Percentiles rank a stretch among this genome's conserved stretches.
phyloP scores from a whole-genome alignment of 2,888 invertebrate species.

The Cryptosula pallasiana region DNA sequence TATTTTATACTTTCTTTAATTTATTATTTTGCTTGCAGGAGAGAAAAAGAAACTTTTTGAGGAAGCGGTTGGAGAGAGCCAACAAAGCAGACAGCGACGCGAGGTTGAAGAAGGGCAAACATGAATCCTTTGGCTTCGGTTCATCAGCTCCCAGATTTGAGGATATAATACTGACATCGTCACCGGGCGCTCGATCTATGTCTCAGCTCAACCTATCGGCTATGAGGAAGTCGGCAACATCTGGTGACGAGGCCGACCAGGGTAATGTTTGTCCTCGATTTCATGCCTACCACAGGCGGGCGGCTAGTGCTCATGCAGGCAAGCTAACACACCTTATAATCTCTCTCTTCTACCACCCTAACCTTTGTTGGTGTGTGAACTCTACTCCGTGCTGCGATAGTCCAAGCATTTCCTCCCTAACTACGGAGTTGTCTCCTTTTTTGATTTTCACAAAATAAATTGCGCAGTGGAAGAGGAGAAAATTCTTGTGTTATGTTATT shows the following conservation, averaged over 20 bases:
- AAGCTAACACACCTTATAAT: conserved; percentile 18
- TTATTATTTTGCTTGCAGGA: background rate
- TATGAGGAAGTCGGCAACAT: conserved; percentile 12
- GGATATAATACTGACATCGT: conserved; percentile 9
- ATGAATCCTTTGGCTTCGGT: conserved; percentile 17
- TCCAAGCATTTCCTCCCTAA: too few species aligned
- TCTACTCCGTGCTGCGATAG: too few species aligned
- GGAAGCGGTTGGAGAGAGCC: conserved; percentile 14
- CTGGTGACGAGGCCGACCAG: conserved; percentile 22
- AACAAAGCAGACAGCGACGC: conserved; percentile 6
- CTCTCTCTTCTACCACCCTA: background rate
- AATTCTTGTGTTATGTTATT: too few species aligned
- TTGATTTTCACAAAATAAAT: too few species aligned
- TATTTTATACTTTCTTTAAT: too few species aligned
- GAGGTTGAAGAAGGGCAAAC: background rate
- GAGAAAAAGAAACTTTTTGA: conserved; percentile 7
- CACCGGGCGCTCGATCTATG: conserved; percentile 15
- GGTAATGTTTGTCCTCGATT: conserved; percentile 22
- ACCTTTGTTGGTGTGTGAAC: background rate
- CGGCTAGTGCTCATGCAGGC: conserved; percentile 24
- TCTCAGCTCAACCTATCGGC: conserved; percentile 21
- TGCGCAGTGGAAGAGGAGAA: too few species aligned
- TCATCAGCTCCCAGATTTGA: conserved; percentile 21
- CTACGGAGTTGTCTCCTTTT: too few species aligned
- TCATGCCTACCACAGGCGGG: conserved; percentile 22